Conservation (phyloP, 2,888 invertebrate species). For the Synanthedon tipuliformis region DNA sequence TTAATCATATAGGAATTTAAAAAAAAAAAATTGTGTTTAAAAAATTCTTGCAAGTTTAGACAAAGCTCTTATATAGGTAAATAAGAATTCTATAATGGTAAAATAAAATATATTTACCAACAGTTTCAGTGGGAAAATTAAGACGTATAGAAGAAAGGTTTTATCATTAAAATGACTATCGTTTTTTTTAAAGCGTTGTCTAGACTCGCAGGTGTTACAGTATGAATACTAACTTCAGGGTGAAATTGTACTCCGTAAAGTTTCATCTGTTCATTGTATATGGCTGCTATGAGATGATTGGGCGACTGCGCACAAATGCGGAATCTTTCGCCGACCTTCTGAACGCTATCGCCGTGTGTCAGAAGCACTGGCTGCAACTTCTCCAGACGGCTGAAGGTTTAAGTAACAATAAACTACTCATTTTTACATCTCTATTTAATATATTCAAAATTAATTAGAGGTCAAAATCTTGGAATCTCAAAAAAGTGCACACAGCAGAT, state of each 20-base stretch:
- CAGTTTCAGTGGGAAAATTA: neutral
- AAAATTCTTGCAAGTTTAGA: no score
- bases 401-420: no score
- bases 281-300: slow-evolving; percentile 85
- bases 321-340: slow-evolving; percentile 90
- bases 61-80: no score
- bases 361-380: slow-evolving; percentile 90
- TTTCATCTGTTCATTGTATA: slow-evolving; percentile 89
- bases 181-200: no score
- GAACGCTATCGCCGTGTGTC: slow-evolving; percentile 97
- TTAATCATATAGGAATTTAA: no score
- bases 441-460: no score
- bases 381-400: slow-evolving; percentile 78
- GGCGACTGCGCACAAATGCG: slow-evolving; percentile 85
- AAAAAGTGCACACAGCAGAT: no score
- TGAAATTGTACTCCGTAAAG: slow-evolving; percentile 99
- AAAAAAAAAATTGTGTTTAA: no score
- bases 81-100: no score
- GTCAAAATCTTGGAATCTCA: no score
- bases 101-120: neutral
- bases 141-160: neutral
- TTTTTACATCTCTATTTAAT: no score
- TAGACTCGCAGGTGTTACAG: no score
- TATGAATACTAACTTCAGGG: slow-evolving; percentile 79
- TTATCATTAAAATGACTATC: neutral